A percentile compares a stretch with the other conserved stretches of the same genome.
Evolutionary conservation across 2,797 vertebrate species (phyloP).

Genomic region (Cirrhinus mrigala): DNA sequence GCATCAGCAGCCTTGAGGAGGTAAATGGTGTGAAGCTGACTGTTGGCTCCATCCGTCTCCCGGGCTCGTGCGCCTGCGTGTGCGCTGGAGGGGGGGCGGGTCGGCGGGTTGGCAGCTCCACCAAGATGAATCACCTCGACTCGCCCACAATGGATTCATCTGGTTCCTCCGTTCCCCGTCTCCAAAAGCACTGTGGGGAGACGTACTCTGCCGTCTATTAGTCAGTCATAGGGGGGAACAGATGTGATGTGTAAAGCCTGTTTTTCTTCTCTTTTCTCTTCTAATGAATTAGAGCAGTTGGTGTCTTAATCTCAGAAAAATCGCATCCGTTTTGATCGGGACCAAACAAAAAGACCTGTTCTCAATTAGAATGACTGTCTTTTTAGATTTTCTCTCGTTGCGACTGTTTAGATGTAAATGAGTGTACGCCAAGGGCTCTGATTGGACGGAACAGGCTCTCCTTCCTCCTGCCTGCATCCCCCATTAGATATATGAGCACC

Average conservation of each 20-base stretch:
- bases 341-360: conserved; percentile 59
- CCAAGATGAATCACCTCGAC: conserved; percentile 78
- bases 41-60: conserved; percentile 77
- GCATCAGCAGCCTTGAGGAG: conserved; percentile 78
- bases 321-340: conserved; percentile 49
- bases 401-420: conserved; percentile 52
- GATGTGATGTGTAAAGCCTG: conserved; percentile 55
- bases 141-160: conserved; percentile 76
- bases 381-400: conserved; percentile 37
- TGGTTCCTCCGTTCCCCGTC: conserved; percentile 53
- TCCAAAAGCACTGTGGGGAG: conserved; percentile 53
- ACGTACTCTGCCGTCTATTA: conserved; percentile 48
- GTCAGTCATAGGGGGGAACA: conserved; percentile 54
- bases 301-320: conserved; percentile 53
- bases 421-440: conserved; percentile 45
- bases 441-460: conserved; percentile 60
- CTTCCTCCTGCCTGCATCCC: conserved; percentile 40
- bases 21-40: conserved; percentile 83
- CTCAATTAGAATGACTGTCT: conserved; percentile 57
- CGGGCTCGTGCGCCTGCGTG: conserved; percentile 42
- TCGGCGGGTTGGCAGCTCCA: conserved; percentile 56
- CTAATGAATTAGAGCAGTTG: conserved; percentile 59
- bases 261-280: conserved; percentile 52
- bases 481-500: conserved; percentile 62
- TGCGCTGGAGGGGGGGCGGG: conserved; percentile 35